Base-by-base conservation (phyloP, 2,888 invertebrate species). In the Amblyteles armatorius region DNA sequence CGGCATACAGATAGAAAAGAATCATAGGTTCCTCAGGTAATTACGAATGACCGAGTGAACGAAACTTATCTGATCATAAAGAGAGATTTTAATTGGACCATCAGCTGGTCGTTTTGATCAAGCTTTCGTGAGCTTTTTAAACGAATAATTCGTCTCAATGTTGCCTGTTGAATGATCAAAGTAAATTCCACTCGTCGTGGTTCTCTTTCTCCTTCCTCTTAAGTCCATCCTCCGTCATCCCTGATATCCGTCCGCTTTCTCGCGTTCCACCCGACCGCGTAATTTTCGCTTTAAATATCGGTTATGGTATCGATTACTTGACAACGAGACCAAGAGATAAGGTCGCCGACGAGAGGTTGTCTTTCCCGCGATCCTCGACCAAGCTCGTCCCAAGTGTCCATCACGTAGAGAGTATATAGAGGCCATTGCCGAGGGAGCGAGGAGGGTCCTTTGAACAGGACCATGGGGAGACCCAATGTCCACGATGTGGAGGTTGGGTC, bases 391-490 rank as follows among this genome's bases (percentile, higher is more conserved):
- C 73, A 63, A 74, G 78, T 74, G 72, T 79, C 79, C 60, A 48
- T 57, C 72, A 68, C 82, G 74, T 50, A 22, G 48, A 36, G 63
- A 36, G 19, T 65, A 22, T 6, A 22, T 57, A 63, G 26, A 7
- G 36, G 36, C 29, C 57, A n/a, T n/a, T 63, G 63, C 52, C n/a
- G 52, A 55, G n/a, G 2, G 57, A 26, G 33, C 26, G 44, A 48
- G 63, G 68, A 16, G 72, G 68, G 13, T 80, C 80, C 83, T 84
- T 84, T 84, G 83, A 84, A 48, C 71, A 69, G 79, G 44, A 65
- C 16, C 76, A 29, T 36, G 52, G 76, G 63, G 68, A 57, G 72
- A 72, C 29, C 63, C 57, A 26, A n/a, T 52, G 44, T 60, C 26
- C n/a, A 19, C 36, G 33, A 48, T 40, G 9, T n/a, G 29, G 9